Evolutionary conservation across 2,888 invertebrate species (phyloP), one percentile per base, ranked within the genome.

Genomic region (Drosophila meridiana): DNA sequence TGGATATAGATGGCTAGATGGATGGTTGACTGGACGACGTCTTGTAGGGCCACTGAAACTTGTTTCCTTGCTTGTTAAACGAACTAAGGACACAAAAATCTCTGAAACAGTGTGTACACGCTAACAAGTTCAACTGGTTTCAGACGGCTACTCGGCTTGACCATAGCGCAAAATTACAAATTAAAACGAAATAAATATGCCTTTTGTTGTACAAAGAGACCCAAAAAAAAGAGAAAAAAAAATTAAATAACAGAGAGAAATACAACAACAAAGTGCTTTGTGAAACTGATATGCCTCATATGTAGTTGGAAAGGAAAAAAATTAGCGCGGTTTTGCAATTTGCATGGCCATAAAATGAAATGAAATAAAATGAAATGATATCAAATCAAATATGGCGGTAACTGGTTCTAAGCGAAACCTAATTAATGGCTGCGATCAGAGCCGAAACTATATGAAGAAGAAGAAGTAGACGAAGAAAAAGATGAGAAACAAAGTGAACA

Each of bases 291-390:
- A 85, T 76, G 74, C 53, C 76, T 42, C 30, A 36, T 50, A 50
- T 63, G 36, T 28, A 50, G 40, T 43, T 57, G 32, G 45, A 38
- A 20, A 69, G 69, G 66, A 52, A 13, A 73, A 82, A 87, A 87
- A 87, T 87, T 88, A 87, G 89, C 87, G 89, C 87, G 87, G 87
- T 87, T 87, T 84, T 78, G 87, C 88, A 87, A 87, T 87, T 87
- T 87, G 87, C 87, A 86, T 78, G 87, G 71, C 61, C 67, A 73
- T 70, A 69, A 71, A 80, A 75, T 57, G 56, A 52, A 78, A 58
- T 77, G 42, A 62, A 81, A 81, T 59, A 53, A 52, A 74, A 50
- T 80, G 40, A 62, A 73, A 59, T 70, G 32, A 63, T 76, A 55
- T 83, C 45, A 60, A 82, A 83, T 83, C 71, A 72, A 83, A 83